Evolutionary conservation across 2,888 invertebrate species (phyloP).

Genomic region (Ommatoiulus sabulosus): DNA sequence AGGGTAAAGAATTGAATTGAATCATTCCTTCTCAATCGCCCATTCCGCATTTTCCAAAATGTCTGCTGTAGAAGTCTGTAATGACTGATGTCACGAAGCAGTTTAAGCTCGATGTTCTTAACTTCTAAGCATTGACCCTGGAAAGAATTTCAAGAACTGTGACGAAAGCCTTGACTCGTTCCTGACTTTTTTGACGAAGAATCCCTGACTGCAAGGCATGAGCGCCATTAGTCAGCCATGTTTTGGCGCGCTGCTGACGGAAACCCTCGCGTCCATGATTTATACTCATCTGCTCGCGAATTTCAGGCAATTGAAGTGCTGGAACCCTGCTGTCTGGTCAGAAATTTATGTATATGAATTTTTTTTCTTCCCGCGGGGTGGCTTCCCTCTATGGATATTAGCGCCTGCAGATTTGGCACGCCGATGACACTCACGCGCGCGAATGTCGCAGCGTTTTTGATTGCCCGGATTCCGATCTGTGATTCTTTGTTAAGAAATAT

Average conservation of each 20-base stretch:
- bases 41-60: no score
- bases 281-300: not conserved
- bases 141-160: not conserved
- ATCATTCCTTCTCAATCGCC: no score
- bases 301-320: not conserved
- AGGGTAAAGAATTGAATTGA: no score
- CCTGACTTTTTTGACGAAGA: not conserved
- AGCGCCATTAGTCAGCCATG: conserved; percentile 30
- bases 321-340: conserved; percentile 43
- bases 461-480: conserved; percentile 3
- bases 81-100: not conserved
- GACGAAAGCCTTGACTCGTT: not conserved
- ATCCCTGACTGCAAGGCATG: not conserved
- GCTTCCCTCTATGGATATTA: not conserved
- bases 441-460: not conserved
- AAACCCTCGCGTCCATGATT: conserved; percentile 3
- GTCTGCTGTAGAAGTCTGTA: no score
- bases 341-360: conserved; percentile 39
- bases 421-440: not conserved
- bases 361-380: not conserved
- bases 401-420: conserved; percentile 25
- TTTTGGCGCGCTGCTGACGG: conserved; percentile 40
- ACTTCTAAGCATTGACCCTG: not conserved
- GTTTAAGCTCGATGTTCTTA: not conserved
- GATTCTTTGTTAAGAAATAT: conserved; percentile 26